Evolutionary conservation across 1,140 invertebrate species (phyloP), one percentile per base, ranked within the genome.

Genomic region (Drosophila kepulauana): DNA sequence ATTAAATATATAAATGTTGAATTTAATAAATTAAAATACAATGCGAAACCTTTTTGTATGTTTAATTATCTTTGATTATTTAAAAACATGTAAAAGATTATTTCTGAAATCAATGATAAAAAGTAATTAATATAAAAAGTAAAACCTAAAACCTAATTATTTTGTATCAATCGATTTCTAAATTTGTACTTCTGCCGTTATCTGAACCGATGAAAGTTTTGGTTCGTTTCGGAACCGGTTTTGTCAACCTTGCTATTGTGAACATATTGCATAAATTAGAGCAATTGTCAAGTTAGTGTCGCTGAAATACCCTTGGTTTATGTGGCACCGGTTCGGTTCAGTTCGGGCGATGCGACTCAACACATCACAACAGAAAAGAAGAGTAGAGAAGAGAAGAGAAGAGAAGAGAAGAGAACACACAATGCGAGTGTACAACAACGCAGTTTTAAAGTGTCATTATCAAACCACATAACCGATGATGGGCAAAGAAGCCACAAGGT

Each of bases 381-480:
- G 16, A 20, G 16, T 20, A 20, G 16, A 20, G 16, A 20, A 20
- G 16, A 20, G 16, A 20, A 20, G 16, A 16, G 16, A 16, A 16
- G 16, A 16, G 16, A 16, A 16, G 20, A 4, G 20, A 25, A 25
- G 20, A 25, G 20, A 25, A 25, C 20, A 25, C 20, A 25, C 43
- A 80, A 38, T 10, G 10, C 30, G 30, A 33, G 30, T 33, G 10
- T 68, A 75, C 57, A 81, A 81, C 62, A 82, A 82, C 75, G 82
- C 73, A 64, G 62, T 75, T 51, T 64, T 64, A 13, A 76, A 82
- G 80, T 82, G 81, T 82, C 81, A 82, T 82, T 82, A 82, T 82
- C 81, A 82, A 82, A 76, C 74, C 72, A 54, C 63, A 66, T 46
- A n/a, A 33, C n/a, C 63, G 49, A 45, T 46, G 48, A 56, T 45